These are phyloP conservation scores for Xestia c-nigrum DNA, from an alignment of 2,888 invertebrate species.

Conservation along the genomic window DNA sequence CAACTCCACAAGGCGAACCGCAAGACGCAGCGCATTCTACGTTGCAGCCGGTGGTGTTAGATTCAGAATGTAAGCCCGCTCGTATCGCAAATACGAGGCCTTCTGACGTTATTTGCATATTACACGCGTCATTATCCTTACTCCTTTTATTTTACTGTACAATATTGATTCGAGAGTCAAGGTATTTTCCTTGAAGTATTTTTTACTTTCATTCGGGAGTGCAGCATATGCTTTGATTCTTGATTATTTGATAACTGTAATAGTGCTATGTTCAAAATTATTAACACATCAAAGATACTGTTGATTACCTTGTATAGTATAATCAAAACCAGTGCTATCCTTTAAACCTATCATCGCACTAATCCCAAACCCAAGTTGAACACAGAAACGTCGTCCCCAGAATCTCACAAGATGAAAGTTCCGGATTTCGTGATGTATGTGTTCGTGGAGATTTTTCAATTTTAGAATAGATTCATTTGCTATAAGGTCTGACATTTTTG, in stretches of 20 bases:
- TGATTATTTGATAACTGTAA: not conserved
- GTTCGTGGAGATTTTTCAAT: not conserved
- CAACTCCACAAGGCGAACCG: constrained; percentile 76
- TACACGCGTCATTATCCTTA: constrained; percentile 46
- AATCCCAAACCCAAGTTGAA: constrained; percentile 7
- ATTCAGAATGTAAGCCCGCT: constrained; percentile 55
- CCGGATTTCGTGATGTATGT: not conserved
- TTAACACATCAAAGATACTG: not conserved
- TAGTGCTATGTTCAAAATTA: not conserved
- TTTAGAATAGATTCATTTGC: not conserved
- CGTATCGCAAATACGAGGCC: constrained; percentile 42
- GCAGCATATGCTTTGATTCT: constrained; percentile 5
- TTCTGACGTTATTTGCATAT: constrained; percentile 54
- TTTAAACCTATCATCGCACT: not conserved
- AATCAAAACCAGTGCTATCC: not conserved
- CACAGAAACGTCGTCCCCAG: constrained; percentile 26
- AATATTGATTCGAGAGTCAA: constrained; percentile 58
- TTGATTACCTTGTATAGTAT: not conserved
- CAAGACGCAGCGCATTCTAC: constrained; percentile 70
- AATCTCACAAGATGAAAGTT: constrained; percentile 1
- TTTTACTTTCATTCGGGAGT: not conserved
- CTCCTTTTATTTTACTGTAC: constrained; percentile 40
- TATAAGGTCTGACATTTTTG: not conserved
- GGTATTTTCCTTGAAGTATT: constrained; percentile 38
- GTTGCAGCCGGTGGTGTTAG: constrained; percentile 62